These are phyloP conservation scores for Tillus elongatus DNA, from an alignment of 2,888 invertebrate species.

Conservation along the genomic window DNA sequence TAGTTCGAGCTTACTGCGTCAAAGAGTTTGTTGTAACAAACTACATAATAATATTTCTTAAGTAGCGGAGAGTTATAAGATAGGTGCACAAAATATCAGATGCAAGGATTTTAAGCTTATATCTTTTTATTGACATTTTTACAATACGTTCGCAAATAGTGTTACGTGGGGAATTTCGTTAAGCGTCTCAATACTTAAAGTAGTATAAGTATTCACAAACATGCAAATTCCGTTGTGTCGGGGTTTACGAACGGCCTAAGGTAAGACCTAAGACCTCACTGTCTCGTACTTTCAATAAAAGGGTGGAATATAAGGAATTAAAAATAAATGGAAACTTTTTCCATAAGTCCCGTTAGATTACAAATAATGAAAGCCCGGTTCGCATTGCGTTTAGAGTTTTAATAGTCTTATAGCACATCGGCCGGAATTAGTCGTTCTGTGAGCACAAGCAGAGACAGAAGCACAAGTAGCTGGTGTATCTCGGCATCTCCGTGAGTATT, in stretches of 20 bases:
- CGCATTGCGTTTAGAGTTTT: constrained; percentile 44
- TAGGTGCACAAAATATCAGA: no score
- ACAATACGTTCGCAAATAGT: no score
- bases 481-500: constrained; percentile 37
- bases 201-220: constrained; percentile 25
- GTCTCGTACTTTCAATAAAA: constrained; percentile 40
- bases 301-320: constrained; percentile 43
- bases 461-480: constrained; percentile 8
- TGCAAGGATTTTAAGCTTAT: no score
- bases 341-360: constrained; percentile 43
- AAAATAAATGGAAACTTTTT: constrained; percentile 46
- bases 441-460: no score
- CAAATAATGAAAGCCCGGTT: constrained; percentile 42
- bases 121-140: no score
- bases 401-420: constrained; percentile 43
- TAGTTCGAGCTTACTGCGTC: no score
- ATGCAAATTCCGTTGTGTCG: constrained; percentile 27
- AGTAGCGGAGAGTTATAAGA: no score
- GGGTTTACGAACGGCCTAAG: constrained; percentile 29
- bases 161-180: no score
- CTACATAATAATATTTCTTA: no score
- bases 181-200: no score
- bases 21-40: no score
- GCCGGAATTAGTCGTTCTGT: constrained; percentile 40
- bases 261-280: constrained; percentile 29